phyloP scores from a whole-genome alignment of 2,797 vertebrate genomes.

The Anolis apletophallus region DNA sequence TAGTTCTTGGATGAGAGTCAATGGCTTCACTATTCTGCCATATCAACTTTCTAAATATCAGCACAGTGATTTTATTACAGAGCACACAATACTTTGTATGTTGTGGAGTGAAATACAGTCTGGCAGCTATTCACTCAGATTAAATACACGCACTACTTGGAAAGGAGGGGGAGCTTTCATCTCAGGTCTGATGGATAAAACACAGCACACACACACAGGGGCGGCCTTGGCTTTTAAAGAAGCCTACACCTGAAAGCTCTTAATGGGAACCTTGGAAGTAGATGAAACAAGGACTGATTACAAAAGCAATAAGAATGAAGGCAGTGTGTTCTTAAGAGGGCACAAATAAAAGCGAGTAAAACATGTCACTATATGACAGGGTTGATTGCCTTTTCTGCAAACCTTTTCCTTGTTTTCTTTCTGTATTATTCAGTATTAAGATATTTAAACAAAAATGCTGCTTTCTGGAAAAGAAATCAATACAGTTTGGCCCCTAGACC shows the following conservation, averaged over 20 bases:
- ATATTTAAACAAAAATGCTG: not conserved
- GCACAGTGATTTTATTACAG: slow-evolving; percentile 37
- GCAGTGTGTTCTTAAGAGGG: not conserved
- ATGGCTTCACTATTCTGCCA: not conserved
- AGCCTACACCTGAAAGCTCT: not conserved
- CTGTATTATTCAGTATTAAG: not conserved
- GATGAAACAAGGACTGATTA: not conserved
- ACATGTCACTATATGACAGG: not conserved
- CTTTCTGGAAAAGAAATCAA: not conserved
- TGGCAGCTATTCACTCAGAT: slow-evolving; percentile 35
- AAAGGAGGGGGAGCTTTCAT: slow-evolving; percentile 9
- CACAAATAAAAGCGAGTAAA: not conserved
- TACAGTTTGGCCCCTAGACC: not conserved
- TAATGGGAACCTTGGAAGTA: slow-evolving; percentile 13
- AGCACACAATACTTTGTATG: slow-evolving; percentile 34
- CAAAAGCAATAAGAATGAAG: slow-evolving; percentile 4
- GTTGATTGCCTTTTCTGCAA: not conserved
- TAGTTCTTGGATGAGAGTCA: slow-evolving; percentile 61
- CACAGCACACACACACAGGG: not conserved
- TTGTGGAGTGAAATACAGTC: slow-evolving; percentile 31
- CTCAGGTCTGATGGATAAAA: slow-evolving; percentile 18
- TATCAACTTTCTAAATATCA: slow-evolving; percentile 55
- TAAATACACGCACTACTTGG: not conserved
- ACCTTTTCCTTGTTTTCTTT: not conserved
- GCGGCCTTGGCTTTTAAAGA: slow-evolving; percentile 6